Conservation (phyloP, 2,888 invertebrate species). For the Phyto melanocephala region DNA sequence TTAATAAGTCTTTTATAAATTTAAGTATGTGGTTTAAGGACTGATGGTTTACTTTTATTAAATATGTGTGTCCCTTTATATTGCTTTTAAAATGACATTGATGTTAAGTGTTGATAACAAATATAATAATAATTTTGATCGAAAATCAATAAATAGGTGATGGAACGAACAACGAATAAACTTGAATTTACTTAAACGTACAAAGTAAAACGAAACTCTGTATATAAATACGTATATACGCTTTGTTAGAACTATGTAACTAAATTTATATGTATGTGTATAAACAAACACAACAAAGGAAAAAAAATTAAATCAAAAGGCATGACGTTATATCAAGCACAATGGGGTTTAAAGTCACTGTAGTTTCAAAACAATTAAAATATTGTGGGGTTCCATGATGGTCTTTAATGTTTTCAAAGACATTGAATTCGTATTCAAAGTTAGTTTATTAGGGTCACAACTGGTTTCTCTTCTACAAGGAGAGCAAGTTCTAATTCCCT, state of each 20-base stretch:
- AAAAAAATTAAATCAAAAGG: neutral
- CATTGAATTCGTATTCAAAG: no score
- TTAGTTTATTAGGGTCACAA: no score
- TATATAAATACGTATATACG: neutral
- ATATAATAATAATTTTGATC: conserved; percentile 52
- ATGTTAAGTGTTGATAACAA: conserved; percentile 28
- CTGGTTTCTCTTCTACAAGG: no score
- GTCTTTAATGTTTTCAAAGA: no score
- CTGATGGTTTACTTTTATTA: no score
- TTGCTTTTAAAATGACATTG: conserved; percentile 25
- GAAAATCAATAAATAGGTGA: conserved; percentile 53
- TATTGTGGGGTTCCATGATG: no score
- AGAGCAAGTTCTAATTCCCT: no score
- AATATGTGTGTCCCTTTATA: neutral
- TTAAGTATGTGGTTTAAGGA: neutral
- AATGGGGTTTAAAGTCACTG: neutral
- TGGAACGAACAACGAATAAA: conserved; percentile 9
- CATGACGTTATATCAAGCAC: conserved; percentile 7
- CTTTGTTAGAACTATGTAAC: neutral
- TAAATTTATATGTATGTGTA: neutral
- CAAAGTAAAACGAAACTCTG: neutral
- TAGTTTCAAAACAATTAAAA: no score
- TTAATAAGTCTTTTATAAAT: neutral
- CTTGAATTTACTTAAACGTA: conserved; percentile 36
- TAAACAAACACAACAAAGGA: no score